phyloP scores from a whole-genome alignment of 2,888 invertebrate species.

The Argyresthia albistria region DNA sequence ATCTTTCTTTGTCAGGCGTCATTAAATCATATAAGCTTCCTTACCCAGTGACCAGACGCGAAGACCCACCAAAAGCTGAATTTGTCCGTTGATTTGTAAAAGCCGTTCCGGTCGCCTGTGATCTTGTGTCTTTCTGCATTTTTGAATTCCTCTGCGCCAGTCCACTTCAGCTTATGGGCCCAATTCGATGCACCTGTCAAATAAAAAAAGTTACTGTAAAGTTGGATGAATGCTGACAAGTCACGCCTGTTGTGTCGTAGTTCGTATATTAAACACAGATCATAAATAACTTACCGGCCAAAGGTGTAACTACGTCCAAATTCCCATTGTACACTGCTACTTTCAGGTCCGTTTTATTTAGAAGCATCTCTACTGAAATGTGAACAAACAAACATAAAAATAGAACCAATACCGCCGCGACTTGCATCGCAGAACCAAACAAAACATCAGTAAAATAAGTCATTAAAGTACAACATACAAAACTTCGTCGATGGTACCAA shows the following conservation, averaged over 20 bases:
- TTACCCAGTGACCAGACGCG: slow-evolving; percentile 59
- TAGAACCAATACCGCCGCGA: neutral
- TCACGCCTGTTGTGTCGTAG: neutral
- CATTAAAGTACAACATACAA: slow-evolving; percentile 22
- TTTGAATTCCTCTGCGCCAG: slow-evolving; percentile 37
- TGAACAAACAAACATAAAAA: neutral
- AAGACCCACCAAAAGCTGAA: slow-evolving; percentile 57
- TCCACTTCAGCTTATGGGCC: slow-evolving; percentile 56
- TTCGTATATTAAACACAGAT: neutral
- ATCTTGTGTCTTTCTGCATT: slow-evolving; percentile 29
- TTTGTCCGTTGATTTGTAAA: slow-evolving; percentile 36
- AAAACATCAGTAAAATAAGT: neutral
- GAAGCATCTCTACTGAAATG: slow-evolving; percentile 51
- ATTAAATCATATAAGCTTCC: slow-evolving; percentile 5
- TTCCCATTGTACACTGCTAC: slow-evolving; percentile 57
- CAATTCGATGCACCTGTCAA: slow-evolving; percentile 51
- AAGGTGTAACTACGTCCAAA: slow-evolving; percentile 49
- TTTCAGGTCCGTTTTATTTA: slow-evolving; percentile 43
- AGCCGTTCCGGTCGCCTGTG: slow-evolving; percentile 40
- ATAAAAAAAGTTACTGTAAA: neutral
- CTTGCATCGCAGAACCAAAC: no score
- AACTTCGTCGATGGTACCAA: slow-evolving; percentile 45
- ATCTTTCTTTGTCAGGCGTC: no score
- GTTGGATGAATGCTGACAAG: neutral
- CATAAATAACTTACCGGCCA: slow-evolving; percentile 37